These are phyloP conservation scores for Pelecanus crispus DNA, from an alignment of 2,113 vertebrate genomes.

Conservation along the genomic window DNA sequence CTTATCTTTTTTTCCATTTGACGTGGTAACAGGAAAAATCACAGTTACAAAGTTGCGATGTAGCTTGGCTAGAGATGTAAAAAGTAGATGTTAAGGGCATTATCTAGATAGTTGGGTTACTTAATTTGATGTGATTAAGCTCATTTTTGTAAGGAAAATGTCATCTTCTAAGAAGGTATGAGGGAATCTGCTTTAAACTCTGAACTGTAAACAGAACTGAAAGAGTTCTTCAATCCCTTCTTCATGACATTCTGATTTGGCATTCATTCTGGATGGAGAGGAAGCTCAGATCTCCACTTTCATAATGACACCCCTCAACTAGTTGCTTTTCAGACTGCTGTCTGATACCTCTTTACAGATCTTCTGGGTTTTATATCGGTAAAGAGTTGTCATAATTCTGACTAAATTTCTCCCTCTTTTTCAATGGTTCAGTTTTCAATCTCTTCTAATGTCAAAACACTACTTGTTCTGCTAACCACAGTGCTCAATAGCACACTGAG, in stretches of 20 bases:
- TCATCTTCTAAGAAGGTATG: background rate
- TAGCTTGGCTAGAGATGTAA: background rate
- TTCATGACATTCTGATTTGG: background rate
- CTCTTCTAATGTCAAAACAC: constrained; percentile 12
- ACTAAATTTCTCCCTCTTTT: constrained; percentile 2
- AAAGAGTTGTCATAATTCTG: constrained; percentile 24
- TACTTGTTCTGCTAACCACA: constrained; percentile 38
- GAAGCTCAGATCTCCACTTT: background rate
- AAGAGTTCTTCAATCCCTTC: background rate
- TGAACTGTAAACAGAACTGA: background rate
- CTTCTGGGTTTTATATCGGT: background rate
- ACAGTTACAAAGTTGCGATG: background rate
- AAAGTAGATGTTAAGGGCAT: background rate
- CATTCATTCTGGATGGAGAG: background rate
- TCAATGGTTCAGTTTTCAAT: background rate
- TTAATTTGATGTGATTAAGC: background rate
- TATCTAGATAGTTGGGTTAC: background rate
- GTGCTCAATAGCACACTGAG: background rate
- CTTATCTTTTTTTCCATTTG: background rate
- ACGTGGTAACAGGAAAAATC: background rate
- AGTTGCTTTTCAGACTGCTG: background rate
- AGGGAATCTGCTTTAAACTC: background rate
- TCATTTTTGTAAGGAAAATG: background rate
- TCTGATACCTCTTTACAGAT: background rate
- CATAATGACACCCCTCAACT: background rate